Evolutionary conservation across 2,113 vertebrate species (phyloP).

Genomic region (Phasianus colchicus): DNA sequence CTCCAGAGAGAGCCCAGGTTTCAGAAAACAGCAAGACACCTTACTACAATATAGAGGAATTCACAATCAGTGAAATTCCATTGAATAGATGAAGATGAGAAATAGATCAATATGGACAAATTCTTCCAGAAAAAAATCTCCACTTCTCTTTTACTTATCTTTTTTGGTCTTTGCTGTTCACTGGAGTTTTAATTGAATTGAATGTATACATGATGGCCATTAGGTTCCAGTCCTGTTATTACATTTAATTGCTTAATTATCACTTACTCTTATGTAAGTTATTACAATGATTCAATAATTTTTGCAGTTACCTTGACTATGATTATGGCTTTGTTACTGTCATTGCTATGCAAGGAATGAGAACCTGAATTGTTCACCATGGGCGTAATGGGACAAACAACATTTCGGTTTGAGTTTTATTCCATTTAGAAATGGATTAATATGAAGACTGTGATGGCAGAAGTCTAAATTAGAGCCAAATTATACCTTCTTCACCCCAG

Average conservation of each 20-base stretch:
- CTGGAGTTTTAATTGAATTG: neutral
- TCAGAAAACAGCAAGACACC: neutral
- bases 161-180: neutral
- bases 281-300: neutral
- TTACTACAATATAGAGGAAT: neutral
- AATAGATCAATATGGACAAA: neutral
- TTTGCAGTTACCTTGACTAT: neutral
- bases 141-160: neutral
- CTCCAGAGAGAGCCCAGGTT: neutral
- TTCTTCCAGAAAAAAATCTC: neutral
- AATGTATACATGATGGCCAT: neutral
- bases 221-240: slow-evolving; percentile 24
- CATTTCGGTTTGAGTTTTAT: neutral
- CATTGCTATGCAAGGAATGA: neutral
- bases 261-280: neutral
- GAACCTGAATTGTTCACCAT: neutral
- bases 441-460: neutral
- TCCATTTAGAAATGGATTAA: neutral
- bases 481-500: neutral
- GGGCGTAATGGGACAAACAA: neutral
- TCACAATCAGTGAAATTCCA: neutral
- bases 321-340: slow-evolving; percentile 1
- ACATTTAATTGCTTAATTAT: slow-evolving; percentile 37
- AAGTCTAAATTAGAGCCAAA: neutral
- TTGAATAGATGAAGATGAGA: neutral